phyloP scores from a whole-genome alignment of 2,113 vertebrate genomes.

The Plecturocebus donacophilus region DNA sequence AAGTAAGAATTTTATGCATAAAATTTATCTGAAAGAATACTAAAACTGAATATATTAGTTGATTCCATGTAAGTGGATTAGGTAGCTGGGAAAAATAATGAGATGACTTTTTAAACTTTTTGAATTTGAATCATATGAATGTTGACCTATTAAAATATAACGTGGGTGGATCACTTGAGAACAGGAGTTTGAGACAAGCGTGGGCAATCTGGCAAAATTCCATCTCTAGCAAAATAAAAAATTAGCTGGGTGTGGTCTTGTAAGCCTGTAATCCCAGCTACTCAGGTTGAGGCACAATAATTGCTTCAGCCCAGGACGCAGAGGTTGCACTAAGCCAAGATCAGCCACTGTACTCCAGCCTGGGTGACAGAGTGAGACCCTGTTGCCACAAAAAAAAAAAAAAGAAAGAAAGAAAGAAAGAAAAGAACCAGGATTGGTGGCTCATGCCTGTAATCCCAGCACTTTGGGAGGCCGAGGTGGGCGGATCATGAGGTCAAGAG shows the following conservation, averaged over 20 bases:
- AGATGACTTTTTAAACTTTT: not conserved
- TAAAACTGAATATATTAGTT: not conserved
- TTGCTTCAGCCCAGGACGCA: not conserved
- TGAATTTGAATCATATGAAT: not conserved
- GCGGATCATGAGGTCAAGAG: no score
- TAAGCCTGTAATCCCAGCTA: not conserved
- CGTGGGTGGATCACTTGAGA: not conserved
- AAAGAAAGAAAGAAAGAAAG: not conserved
- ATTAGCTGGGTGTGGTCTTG: not conserved
- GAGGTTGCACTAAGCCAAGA: not conserved
- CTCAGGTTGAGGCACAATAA: not conserved
- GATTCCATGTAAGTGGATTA: not conserved
- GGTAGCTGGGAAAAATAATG: not conserved
- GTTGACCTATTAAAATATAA: not conserved
- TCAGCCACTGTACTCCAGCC: not conserved
- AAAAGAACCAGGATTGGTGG: not conserved
- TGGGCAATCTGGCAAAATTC: not conserved
- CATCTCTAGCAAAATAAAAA: not conserved
- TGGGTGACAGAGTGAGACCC: not conserved
- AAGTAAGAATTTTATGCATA: constrained; percentile 1
- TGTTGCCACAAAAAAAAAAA: not conserved
- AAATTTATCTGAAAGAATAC: constrained; percentile 10
- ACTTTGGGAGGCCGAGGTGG: no score
- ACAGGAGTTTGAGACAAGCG: not conserved
- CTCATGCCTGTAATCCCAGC: no score